Conservation (phyloP, 2,888 invertebrate species). For the Caenorhabditis sinica region DNA sequence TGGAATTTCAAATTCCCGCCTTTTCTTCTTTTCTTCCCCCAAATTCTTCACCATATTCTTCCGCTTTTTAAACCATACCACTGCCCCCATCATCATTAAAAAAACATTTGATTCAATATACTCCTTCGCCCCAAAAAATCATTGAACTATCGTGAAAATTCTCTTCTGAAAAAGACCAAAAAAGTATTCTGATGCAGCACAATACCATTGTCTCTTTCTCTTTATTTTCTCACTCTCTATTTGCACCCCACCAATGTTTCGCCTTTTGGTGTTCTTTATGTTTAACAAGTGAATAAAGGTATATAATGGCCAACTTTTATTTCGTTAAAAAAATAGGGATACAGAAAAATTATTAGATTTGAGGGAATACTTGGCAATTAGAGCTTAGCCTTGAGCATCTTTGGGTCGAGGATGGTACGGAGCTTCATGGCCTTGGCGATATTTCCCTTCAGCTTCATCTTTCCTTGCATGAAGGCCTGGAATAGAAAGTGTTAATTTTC, state of each 20-base stretch:
- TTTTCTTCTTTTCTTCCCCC: not conserved
- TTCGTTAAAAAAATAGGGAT: not conserved
- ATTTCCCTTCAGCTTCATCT: constrained; percentile 95
- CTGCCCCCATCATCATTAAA: constrained; percentile 57
- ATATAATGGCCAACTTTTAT: not conserved
- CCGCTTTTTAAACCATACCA: constrained; percentile 47
- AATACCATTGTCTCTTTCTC: constrained; percentile 33
- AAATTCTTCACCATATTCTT: constrained; percentile 17
- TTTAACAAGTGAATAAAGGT: constrained; percentile 44
- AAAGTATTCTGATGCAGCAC: constrained; percentile 40
- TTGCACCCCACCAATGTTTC: not conserved
- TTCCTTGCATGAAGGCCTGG: constrained; percentile 89
- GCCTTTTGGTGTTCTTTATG: constrained; percentile 12
- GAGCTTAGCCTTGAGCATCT: constrained; percentile 83
- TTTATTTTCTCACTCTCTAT: not conserved
- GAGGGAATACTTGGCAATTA: too few species aligned
- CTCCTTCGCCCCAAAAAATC: too few species aligned
- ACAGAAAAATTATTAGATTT: too few species aligned
- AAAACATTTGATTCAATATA: not conserved
- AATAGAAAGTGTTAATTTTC: too few species aligned
- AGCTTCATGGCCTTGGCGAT: constrained; percentile 97
- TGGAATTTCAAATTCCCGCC: constrained; percentile 25
- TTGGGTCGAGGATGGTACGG: constrained; percentile 87
- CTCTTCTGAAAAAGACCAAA: constrained; percentile 37
- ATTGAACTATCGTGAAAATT: not conserved